A percentile compares a stretch with the other conserved stretches of the same genome.
Evolutionary conservation across 2,113 vertebrate genomes (phyloP).

Genomic region (Micromys minutus): DNA sequence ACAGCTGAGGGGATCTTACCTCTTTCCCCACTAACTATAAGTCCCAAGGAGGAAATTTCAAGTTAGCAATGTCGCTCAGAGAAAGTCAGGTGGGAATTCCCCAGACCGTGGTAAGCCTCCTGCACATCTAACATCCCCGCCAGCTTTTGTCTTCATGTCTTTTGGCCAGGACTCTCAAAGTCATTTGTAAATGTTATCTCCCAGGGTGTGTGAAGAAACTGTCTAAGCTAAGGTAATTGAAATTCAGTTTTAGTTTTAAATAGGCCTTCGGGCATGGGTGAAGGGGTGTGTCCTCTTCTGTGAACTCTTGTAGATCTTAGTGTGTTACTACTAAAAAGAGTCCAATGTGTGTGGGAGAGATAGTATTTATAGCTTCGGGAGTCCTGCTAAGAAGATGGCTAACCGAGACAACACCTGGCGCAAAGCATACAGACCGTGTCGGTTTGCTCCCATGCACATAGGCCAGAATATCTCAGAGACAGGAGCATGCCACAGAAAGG

Average conservation of each 20-base stretch:
- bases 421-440: neutral
- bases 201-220: slow-evolving; percentile 18
- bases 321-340: neutral
- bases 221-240: slow-evolving; percentile 28
- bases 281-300: neutral
- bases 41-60: slow-evolving; percentile 38
- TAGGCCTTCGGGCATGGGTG: slow-evolving; percentile 39
- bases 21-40: neutral
- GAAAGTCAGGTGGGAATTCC: neutral
- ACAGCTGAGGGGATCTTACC: neutral
- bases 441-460: no score
- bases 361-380: neutral
- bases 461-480: neutral
- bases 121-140: neutral
- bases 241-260: slow-evolving; percentile 52
- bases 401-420: neutral
- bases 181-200: slow-evolving; percentile 64
- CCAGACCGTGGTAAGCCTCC: neutral
- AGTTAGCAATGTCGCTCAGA: neutral
- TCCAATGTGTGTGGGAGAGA: neutral
- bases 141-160: neutral
- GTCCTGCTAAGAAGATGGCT: neutral
- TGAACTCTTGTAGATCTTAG: neutral
- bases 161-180: neutral
- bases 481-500: no score